Evolutionary conservation across 2,113 vertebrate species (phyloP), one percentile per base, ranked within the genome.

Genomic region (Chaetorhynchus papuensis): DNA sequence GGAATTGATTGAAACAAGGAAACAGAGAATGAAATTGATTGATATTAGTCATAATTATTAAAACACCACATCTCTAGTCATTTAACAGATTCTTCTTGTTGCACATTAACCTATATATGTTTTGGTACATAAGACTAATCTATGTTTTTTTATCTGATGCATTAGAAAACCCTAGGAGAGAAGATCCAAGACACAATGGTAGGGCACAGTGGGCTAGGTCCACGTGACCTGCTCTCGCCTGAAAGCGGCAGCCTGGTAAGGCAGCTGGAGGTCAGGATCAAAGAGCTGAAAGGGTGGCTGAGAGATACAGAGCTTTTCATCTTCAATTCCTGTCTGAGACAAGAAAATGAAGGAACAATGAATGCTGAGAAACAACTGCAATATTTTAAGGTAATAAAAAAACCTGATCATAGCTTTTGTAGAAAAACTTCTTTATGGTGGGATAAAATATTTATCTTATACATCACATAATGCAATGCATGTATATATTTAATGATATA

Each of bases 231-330:
- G 79, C 98, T 99, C 61, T 99, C 99, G 77, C 99, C 99, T 63
- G 98, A 99, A 93, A 99, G 99, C 89, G 98, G 98, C 96, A 98
- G 98, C 95, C 98, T 99, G 93, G 98, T 99, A 96, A 98, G 98
- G 97, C 99, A 99, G 98, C 98, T 99, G 98, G 99, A 99, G 98
- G 97, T 98, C 96, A 98, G 98, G 53, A 99, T 99, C 96, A 99
- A 99, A 98, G 99, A 99, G 95, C 98, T 99, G 97, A 99, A 99
- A 98, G 98, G 98, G 52, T 99, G 99, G 99, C 98, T 99, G 83
- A 97, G 99, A 96, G 99, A 99, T 97, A 99, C 99, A 13, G 99
- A 99, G 98, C 99, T 99, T 90, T 99, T 99, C 98, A 99, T 99
- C 98, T 99, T 99, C 98, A 99, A 99, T 98, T 99, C 99, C 89